Conservation (phyloP, 2,888 invertebrate species). For the Acheta domesticus region DNA sequence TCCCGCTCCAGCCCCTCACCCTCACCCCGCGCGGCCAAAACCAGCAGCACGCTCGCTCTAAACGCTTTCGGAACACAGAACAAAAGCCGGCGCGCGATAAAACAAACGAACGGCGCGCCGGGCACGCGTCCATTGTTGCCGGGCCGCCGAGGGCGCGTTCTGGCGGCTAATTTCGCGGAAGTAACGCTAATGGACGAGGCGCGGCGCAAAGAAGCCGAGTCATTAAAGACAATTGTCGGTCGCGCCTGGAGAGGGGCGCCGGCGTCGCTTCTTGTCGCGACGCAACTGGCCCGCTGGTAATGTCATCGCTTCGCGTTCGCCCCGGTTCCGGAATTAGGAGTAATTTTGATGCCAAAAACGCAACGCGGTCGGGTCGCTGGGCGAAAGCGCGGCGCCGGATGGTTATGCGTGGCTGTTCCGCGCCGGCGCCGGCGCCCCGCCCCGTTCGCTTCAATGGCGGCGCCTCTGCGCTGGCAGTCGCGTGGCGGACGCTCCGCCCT, state of each 20-base stretch:
- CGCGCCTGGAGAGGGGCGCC: neutral
- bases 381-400: too few species aligned
- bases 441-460: too few species aligned
- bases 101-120: neutral
- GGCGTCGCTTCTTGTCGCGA: neutral
- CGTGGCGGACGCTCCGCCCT: too few species aligned
- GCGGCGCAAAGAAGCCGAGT: neutral
- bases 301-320: neutral
- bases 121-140: neutral
- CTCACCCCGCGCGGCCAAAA: neutral
- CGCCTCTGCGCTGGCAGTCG: too few species aligned
- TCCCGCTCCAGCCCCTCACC: too few species aligned
- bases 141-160: neutral
- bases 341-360: neutral
- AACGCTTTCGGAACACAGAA: neutral
- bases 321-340: neutral
- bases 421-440: too few species aligned
- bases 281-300: neutral
- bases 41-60: neutral
- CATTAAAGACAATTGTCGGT: slow-evolving; percentile 5
- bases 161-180: slow-evolving; percentile 6
- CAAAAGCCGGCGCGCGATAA: neutral
- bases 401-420: too few species aligned
- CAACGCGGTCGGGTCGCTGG: too few species aligned
- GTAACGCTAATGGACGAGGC: neutral